A percentile compares a stretch with the other conserved stretches of the same genome.
These are phyloP conservation scores for Brachyhypopomus occidentalis DNA, from an alignment of 2,113 vertebrate species.

Conservation along the genomic window DNA sequence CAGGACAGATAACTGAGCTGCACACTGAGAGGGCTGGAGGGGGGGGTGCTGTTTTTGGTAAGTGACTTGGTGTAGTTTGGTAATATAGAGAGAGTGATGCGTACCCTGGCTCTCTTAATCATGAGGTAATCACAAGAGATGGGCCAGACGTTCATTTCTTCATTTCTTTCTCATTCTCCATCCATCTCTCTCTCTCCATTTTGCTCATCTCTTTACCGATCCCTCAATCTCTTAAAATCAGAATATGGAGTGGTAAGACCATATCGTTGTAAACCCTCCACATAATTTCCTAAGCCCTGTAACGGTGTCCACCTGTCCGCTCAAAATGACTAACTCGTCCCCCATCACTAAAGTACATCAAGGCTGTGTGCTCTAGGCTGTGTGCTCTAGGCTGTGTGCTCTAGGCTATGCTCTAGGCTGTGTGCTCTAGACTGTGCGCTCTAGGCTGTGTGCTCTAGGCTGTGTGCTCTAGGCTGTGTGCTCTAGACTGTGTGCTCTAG, in stretches of 20 bases:
- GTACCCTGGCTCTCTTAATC: constrained; percentile 21
- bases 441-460: too few species aligned
- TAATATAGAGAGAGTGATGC: background rate
- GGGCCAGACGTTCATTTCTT: constrained; percentile 20
- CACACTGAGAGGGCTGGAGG: constrained; percentile 18
- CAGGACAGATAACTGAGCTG: constrained; percentile 39
- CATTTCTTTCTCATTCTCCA: background rate
- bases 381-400: too few species aligned
- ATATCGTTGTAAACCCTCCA: background rate
- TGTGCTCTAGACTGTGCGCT: too few species aligned
- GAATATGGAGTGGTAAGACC: background rate
- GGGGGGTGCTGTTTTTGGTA: constrained; percentile 28
- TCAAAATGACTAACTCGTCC: background rate
- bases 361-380: too few species aligned
- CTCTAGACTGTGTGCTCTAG: too few species aligned
- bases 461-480: too few species aligned
- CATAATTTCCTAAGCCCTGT: background rate
- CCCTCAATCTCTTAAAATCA: background rate
- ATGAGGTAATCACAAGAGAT: constrained; percentile 44
- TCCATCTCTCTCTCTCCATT: background rate
- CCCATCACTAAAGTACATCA: too few species aligned
- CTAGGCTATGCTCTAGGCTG: too few species aligned
- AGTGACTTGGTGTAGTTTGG: constrained; percentile 32
- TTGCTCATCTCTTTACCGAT: background rate
- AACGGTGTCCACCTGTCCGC: background rate